A percentile compares a stretch with the other conserved stretches of the same genome.
Evolutionary conservation across 2,113 vertebrate species (phyloP).

Genomic region (Balaeniceps rex): DNA sequence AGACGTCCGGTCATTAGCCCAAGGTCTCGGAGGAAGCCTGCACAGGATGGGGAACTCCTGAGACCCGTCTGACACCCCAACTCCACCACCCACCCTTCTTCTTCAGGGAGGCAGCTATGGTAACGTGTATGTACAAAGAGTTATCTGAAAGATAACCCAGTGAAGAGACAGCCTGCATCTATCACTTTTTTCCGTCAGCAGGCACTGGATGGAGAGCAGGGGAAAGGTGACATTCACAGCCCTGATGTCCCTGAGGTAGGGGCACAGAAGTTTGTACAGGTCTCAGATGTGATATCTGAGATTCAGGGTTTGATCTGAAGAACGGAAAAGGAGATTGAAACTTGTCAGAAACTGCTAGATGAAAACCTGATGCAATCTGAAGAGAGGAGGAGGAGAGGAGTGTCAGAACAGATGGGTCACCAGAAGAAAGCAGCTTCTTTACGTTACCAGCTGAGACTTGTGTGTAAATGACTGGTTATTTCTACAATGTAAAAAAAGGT

Average conservation of each 20-base stretch:
- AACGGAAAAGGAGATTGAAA: neutral
- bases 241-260: accelerated
- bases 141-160: neutral
- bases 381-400: neutral
- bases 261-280: neutral
- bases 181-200: neutral
- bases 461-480: neutral
- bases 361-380: neutral
- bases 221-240: neutral
- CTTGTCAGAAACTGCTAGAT: neutral
- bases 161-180: neutral
- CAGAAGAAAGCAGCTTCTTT: neutral
- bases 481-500: neutral
- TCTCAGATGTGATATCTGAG: neutral
- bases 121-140: neutral
- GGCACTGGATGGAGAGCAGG: neutral
- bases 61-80: neutral
- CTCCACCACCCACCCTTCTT: neutral
- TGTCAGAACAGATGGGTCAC: neutral
- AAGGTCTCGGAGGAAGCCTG: neutral
- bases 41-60: accelerated
- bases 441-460: neutral
- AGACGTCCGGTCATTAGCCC: neutral
- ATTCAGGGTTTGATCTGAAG: neutral
- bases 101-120: neutral